Percentiles rank a stretch among this genome's conserved stretches.
Conservation (phyloP, 2,113 vertebrate species). For the Ceratotherium simum region DNA sequence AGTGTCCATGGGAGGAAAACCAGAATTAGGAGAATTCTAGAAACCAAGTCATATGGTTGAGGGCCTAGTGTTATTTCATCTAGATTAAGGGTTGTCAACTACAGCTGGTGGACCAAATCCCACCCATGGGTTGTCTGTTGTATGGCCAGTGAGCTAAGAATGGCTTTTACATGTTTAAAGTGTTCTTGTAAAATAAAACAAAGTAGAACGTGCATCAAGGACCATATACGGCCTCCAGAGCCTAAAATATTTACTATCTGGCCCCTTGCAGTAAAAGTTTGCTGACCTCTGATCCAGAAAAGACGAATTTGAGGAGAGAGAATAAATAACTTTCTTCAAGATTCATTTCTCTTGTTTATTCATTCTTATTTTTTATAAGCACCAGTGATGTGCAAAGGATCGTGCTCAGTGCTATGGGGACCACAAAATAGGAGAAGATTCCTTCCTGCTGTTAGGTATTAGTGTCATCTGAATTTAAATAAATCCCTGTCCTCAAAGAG, state of each 20-base stretch:
- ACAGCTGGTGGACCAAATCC: not conserved
- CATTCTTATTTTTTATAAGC: not conserved
- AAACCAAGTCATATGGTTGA: not conserved
- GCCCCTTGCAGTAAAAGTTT: not conserved
- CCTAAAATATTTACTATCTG: slow-evolving; percentile 8
- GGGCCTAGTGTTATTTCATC: not conserved
- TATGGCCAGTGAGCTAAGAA: not conserved
- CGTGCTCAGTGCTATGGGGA: not conserved
- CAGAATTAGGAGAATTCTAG: slow-evolving; percentile 33
- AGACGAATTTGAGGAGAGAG: not conserved
- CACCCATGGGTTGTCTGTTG: not conserved
- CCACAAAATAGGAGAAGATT: not conserved
- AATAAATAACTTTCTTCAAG: slow-evolving; percentile 22
- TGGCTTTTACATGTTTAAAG: not conserved
- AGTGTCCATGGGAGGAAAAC: not conserved
- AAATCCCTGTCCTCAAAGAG: not conserved
- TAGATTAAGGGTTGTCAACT: not conserved
- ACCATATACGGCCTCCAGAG: not conserved
- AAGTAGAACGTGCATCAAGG: not conserved
- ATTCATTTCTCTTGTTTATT: not conserved
- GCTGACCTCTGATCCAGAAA: not conserved
- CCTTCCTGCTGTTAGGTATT: not conserved
- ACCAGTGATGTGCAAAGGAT: not conserved
- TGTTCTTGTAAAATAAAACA: not conserved
- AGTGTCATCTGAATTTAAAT: not conserved